phyloP scores from a whole-genome alignment of 2,113 vertebrate genomes.

The Vulpes lagopus region DNA sequence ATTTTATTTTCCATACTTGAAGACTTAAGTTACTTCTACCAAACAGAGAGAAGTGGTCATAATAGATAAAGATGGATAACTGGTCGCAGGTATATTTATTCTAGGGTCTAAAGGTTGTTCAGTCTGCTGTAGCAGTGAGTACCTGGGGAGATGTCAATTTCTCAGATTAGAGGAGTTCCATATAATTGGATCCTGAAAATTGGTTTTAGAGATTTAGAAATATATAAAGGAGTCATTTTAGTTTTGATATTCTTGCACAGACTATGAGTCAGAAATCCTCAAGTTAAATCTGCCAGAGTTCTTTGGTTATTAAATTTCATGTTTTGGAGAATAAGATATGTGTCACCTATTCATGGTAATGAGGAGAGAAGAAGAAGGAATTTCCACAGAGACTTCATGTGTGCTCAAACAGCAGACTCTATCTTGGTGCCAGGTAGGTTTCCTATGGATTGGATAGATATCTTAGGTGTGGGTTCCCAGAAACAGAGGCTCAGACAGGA shows the following conservation, averaged over 20 bases:
- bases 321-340: neutral
- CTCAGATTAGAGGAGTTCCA: neutral
- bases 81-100: neutral
- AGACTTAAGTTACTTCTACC: neutral
- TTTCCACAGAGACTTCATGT: neutral
- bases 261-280: neutral
- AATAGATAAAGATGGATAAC: neutral
- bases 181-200: neutral
- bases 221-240: constrained; percentile 22
- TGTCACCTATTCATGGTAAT: neutral
- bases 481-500: neutral
- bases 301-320: neutral
- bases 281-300: neutral
- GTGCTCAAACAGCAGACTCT: neutral
- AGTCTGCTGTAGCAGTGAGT: neutral
- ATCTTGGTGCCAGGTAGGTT: neutral
- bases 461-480: neutral
- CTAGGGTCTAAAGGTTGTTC: neutral
- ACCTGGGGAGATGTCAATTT: neutral
- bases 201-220: constrained; percentile 42
- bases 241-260: constrained; percentile 35
- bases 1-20: neutral
- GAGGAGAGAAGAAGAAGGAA: neutral
- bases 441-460: neutral
- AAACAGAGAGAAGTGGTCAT: neutral